A percentile compares a stretch with the other conserved stretches of the same genome.
These are phyloP conservation scores for Pungitius pungitius DNA, from an alignment of 2,113 vertebrate species.

Conservation along the genomic window DNA sequence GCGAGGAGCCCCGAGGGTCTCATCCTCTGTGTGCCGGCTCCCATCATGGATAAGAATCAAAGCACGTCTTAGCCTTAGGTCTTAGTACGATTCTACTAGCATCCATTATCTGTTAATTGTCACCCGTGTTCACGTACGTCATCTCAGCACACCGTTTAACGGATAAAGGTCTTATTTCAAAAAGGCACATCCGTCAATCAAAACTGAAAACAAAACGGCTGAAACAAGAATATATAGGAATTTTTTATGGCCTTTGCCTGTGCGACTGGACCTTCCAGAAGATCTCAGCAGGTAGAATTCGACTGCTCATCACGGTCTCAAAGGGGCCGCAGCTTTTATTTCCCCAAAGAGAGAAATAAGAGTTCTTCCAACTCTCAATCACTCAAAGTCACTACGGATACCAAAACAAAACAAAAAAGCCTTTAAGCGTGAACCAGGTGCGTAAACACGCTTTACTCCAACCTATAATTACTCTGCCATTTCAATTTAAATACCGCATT, in stretches of 20 bases:
- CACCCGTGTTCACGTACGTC: background rate
- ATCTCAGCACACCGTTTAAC: background rate
- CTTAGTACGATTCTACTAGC: too few species aligned
- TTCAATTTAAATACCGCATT: slow-evolving; percentile 45
- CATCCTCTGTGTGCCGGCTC: background rate
- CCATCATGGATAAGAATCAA: slow-evolving; percentile 30
- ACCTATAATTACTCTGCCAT: slow-evolving; percentile 61
- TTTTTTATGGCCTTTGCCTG: background rate
- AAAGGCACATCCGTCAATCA: background rate
- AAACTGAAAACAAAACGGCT: background rate
- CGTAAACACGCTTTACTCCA: slow-evolving; percentile 38
- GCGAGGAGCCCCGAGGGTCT: slow-evolving; percentile 4
- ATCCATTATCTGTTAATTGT: background rate
- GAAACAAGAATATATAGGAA: background rate
- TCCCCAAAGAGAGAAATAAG: background rate
- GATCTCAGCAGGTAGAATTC: background rate
- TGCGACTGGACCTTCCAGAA: background rate
- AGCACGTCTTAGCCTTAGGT: background rate
- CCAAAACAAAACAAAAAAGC: slow-evolving; percentile 14
- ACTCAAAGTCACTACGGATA: background rate
- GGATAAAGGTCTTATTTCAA: background rate
- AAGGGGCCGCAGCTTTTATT: background rate
- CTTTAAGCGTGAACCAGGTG: slow-evolving; percentile 22
- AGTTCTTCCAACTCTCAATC: background rate
- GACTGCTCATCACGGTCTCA: background rate